phyloP scores from a whole-genome alignment of 2,797 vertebrate genomes.

The Parambassis ranga region DNA sequence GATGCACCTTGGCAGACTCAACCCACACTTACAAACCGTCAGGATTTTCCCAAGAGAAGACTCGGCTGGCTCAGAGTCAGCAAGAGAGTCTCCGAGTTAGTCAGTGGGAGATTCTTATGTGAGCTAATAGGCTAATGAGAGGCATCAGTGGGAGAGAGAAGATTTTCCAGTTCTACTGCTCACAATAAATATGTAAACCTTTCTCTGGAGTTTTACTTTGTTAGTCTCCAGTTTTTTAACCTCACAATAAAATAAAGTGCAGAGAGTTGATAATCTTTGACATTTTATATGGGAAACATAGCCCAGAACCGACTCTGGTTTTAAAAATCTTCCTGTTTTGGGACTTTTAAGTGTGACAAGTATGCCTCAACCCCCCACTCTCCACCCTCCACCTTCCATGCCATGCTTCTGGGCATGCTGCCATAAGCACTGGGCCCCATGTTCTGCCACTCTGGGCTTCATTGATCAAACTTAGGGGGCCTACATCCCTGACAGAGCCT shows the following conservation, averaged over 20 bases:
- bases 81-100: conserved; percentile 9
- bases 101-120: conserved; percentile 32
- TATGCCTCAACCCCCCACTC: neutral
- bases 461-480: conserved; percentile 64
- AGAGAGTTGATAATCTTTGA: neutral
- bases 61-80: conserved; percentile 34
- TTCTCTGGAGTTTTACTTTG: no score
- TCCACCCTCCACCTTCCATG: conserved; percentile 1
- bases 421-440: conserved; percentile 57
- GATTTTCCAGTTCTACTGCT: no score
- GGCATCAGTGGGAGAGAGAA: no score
- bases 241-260: neutral
- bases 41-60: conserved; percentile 41
- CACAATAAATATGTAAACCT: no score
- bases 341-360: conserved; percentile 53
- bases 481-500: conserved; percentile 27
- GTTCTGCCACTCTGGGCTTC: conserved; percentile 50
- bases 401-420: conserved; percentile 62
- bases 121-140: no score
- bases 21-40: conserved; percentile 12
- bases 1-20: conserved; percentile 39
- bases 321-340: conserved; percentile 42
- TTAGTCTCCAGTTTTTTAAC: no score
- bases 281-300: conserved; percentile 38
- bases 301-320: conserved; percentile 20